Evolutionary conservation across 2,113 vertebrate genomes (phyloP).

Genomic region (Pycnonotus jocosus): DNA sequence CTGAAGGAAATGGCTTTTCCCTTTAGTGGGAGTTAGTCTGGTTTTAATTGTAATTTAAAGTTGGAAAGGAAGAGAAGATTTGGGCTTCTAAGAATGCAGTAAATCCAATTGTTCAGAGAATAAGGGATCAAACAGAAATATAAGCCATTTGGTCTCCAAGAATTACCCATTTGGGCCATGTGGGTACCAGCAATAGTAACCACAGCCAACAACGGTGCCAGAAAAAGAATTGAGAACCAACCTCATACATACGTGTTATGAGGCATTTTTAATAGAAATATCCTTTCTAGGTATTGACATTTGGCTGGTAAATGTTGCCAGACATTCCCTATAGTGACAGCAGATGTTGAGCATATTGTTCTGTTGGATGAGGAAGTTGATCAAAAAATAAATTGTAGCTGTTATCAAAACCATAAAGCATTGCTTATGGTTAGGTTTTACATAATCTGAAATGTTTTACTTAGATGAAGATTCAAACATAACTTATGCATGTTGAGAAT

Average conservation of each 20-base stretch:
- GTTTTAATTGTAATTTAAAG: not conserved
- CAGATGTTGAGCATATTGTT: not conserved
- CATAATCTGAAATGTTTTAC: not conserved
- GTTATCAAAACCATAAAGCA: not conserved
- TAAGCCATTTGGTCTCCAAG: not conserved
- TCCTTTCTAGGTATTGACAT: not conserved
- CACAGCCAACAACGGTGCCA: not conserved
- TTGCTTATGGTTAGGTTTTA: not conserved
- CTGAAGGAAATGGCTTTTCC: not conserved
- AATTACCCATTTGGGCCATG: not conserved
- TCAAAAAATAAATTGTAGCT: not conserved
- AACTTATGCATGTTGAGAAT: not conserved
- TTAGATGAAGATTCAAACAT: not conserved
- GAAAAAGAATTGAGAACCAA: not conserved
- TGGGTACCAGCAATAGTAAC: not conserved
- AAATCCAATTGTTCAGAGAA: not conserved
- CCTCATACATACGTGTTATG: not conserved
- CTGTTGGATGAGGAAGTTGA: not conserved
- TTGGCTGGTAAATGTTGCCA: not conserved
- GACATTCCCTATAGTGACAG: not conserved
- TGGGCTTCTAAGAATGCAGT: not conserved
- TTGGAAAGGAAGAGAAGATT: not conserved
- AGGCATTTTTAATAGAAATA: not conserved
- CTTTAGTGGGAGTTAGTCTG: not conserved
- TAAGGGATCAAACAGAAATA: not conserved